These are phyloP conservation scores for Andrena flavipes DNA, from an alignment of 2,888 invertebrate species.

Conservation along the genomic window DNA sequence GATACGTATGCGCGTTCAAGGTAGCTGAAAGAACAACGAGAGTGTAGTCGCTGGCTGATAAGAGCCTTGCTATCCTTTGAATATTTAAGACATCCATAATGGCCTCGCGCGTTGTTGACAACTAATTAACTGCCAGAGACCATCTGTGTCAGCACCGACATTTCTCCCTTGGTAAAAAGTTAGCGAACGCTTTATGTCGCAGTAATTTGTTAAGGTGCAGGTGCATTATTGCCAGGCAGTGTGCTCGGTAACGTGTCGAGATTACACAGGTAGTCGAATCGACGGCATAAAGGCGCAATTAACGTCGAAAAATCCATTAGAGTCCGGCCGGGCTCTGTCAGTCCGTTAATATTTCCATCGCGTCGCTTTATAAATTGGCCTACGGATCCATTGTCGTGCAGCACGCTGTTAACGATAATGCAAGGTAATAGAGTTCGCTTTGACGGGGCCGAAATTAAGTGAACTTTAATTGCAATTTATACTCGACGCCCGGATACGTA, in stretches of 20 bases:
- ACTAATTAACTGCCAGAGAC: no score
- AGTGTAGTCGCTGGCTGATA: no score
- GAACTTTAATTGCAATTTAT: slow-evolving; percentile 70
- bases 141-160: no score
- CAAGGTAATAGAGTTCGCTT: slow-evolving; percentile 68
- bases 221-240: not conserved
- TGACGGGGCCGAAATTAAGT: slow-evolving; percentile 68
- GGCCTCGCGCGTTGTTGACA: no score
- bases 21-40: no score
- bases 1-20: no score
- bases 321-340: slow-evolving; percentile 27
- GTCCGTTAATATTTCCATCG: slow-evolving; percentile 56
- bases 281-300: slow-evolving; percentile 48
- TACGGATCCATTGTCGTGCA: slow-evolving; percentile 58
- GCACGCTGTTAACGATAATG: slow-evolving; percentile 67
- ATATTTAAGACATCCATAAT: no score
- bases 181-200: not conserved
- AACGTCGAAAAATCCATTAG: slow-evolving; percentile 64
- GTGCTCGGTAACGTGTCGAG: slow-evolving; percentile 2
- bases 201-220: not conserved
- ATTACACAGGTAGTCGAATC: slow-evolving; percentile 5
- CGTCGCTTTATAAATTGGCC: slow-evolving; percentile 47
- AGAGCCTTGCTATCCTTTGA: no score
- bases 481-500: slow-evolving; percentile 6
- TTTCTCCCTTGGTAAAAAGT: not conserved